A percentile compares a stretch with the other conserved stretches of the same genome.
These are phyloP conservation scores for Sander lucioperca DNA, from an alignment of 2,113 vertebrate species.

Conservation along the genomic window DNA sequence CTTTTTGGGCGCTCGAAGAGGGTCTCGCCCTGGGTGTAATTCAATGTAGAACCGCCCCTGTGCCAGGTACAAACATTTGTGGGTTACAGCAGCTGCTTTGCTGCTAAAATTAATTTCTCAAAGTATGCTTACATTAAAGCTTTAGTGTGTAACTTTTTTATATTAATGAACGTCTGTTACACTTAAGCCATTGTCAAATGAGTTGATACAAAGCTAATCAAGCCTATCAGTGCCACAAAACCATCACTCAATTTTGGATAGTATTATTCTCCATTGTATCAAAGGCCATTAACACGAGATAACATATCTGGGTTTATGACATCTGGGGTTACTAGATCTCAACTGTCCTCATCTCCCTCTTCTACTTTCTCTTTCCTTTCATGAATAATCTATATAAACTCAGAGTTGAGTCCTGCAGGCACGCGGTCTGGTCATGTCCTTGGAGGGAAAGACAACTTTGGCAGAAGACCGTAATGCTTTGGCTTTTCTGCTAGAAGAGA, in stretches of 20 bases:
- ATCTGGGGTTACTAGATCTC: conserved; percentile 14
- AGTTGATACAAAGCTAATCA: no score
- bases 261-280: background rate
- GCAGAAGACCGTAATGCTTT: conserved; percentile 38
- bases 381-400: conserved; percentile 68
- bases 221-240: no score
- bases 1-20: no score
- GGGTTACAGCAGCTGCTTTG: no score
- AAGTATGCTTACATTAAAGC: no score
- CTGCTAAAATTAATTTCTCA: no score
- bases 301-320: conserved; percentile 17
- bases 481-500: conserved; percentile 46
- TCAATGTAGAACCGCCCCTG: no score
- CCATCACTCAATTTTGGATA: background rate
- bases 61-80: no score
- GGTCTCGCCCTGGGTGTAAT: no score
- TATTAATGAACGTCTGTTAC: no score
- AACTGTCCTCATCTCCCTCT: conserved; percentile 34
- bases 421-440: conserved; percentile 39
- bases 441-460: conserved; percentile 51
- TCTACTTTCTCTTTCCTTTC: conserved; percentile 17
- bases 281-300: background rate
- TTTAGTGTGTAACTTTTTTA: no score
- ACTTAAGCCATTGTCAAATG: no score
- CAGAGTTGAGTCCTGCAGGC: conserved; percentile 49